Evolutionary conservation across 1,140 invertebrate genomes (phyloP).

Genomic region (Hylaeus volcanicus): DNA sequence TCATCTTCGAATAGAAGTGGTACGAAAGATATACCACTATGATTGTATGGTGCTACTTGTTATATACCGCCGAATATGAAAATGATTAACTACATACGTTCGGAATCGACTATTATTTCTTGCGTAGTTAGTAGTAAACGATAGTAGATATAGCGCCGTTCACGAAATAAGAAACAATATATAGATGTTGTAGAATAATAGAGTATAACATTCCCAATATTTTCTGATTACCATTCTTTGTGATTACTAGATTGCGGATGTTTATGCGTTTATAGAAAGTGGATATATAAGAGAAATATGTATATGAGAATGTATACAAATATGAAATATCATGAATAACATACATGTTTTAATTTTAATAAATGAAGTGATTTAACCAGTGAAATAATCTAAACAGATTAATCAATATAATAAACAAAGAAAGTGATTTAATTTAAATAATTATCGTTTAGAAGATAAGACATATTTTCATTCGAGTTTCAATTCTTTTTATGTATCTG

Average conservation of each 20-base stretch:
- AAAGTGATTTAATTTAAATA: too few relatives aligned
- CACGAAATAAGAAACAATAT: slow-evolving; percentile 27
- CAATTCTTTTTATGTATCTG: too few relatives aligned
- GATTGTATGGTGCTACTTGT: slow-evolving; percentile 10
- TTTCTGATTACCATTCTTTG: neutral
- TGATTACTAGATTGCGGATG: neutral
- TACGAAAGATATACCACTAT: neutral
- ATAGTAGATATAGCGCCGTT: slow-evolving; percentile 25
- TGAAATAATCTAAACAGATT: too few relatives aligned
- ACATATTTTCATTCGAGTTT: too few relatives aligned
- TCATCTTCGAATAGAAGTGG: neutral
- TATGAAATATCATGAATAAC: too few relatives aligned
- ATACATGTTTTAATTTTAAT: too few relatives aligned
- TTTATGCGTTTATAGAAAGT: too few relatives aligned
- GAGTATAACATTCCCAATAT: slow-evolving; percentile 4
- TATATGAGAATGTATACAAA: too few relatives aligned
- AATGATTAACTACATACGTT: neutral
- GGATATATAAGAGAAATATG: too few relatives aligned
- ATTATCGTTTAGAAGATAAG: too few relatives aligned
- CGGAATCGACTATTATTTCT: slow-evolving; percentile 5
- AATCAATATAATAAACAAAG: too few relatives aligned
- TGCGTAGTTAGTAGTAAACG: slow-evolving; percentile 26
- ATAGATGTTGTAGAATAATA: slow-evolving; percentile 30
- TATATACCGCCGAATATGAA: slow-evolving; percentile 17
- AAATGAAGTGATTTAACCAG: too few relatives aligned